A percentile compares a stretch with the other conserved stretches of the same genome.
These are phyloP conservation scores for Saccostrea echinata DNA, from an alignment of 1,140 invertebrate genomes.

Conservation along the genomic window DNA sequence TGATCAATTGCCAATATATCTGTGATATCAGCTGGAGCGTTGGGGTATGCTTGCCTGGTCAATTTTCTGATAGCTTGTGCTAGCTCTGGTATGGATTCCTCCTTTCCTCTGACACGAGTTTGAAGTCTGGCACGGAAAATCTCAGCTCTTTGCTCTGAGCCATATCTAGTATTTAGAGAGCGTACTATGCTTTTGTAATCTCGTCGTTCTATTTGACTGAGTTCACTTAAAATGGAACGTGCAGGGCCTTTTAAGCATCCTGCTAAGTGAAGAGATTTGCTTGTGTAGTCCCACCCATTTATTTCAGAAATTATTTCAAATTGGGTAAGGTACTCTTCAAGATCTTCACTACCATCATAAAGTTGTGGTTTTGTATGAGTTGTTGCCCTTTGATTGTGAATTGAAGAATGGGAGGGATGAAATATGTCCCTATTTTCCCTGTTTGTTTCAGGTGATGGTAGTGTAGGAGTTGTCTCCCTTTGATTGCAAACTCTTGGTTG, in stretches of 20 bases:
- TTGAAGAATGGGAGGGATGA: too few species aligned
- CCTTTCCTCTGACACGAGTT: neutral
- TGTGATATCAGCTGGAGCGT: neutral
- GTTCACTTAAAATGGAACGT: neutral
- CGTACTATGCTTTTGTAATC: neutral
- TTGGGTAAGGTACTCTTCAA: conserved; percentile 37
- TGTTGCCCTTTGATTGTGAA: too few species aligned
- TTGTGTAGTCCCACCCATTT: conserved; percentile 17
- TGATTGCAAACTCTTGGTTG: too few species aligned
- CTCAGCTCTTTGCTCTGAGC: neutral
- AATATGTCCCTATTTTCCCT: too few species aligned
- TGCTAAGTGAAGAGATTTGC: neutral
- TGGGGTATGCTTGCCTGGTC: conserved; percentile 20
- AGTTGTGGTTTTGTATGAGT: conserved; percentile 18
- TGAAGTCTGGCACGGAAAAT: conserved; percentile 13
- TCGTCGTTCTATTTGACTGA: neutral
- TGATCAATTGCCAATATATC: conserved; percentile 11
- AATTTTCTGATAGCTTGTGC: conserved; percentile 40
- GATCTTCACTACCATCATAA: conserved; percentile 33
- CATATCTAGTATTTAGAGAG: conserved; percentile 30
- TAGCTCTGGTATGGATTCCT: conserved; percentile 39
- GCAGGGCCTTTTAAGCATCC: conserved; percentile 18
- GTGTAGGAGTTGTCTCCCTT: too few species aligned
- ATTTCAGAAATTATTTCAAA: conserved; percentile 25
- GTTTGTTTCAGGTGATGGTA: too few species aligned